Evolutionary conservation across 1,140 invertebrate species (phyloP).

Genomic region (Zelostemma sp.): DNA sequence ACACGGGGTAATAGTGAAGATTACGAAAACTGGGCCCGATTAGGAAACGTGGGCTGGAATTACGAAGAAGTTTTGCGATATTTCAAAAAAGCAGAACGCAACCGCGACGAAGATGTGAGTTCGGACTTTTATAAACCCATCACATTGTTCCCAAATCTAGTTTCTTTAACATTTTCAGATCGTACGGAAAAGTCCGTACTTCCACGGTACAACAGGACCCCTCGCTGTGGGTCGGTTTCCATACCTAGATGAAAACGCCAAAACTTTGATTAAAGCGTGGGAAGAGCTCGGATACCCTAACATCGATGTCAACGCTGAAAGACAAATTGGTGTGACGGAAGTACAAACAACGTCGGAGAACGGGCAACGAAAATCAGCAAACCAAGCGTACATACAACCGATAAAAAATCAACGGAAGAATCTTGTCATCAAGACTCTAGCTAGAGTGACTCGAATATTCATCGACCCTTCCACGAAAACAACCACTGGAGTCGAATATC

Average conservation of each 20-base stretch:
- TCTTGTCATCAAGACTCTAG: conserved; percentile 77
- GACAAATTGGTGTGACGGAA: conserved; percentile 73
- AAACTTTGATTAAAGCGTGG: conserved; percentile 74
- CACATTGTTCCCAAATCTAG: no score
- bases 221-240: conserved; percentile 75
- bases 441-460: conserved; percentile 79
- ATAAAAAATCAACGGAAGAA: conserved; percentile 78
- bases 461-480: conserved; percentile 78
- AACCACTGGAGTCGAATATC: no score
- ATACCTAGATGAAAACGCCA: conserved; percentile 72
- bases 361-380: conserved; percentile 79
- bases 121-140: no score
- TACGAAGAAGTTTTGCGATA: conserved; percentile 75
- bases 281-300: conserved; percentile 72
- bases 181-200: conserved; percentile 61
- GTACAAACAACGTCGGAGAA: conserved; percentile 72
- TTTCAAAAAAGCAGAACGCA: conserved; percentile 73
- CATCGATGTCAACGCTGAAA: conserved; percentile 72
- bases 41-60: conserved; percentile 76
- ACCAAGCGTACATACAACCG: conserved; percentile 80
- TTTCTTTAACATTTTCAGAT: conserved; percentile 52
- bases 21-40: conserved; percentile 77
- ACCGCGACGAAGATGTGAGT: conserved; percentile 51
- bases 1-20: conserved; percentile 75
- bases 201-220: conserved; percentile 74